phyloP scores from a whole-genome alignment of 2,888 invertebrate species.

The Xylocampa areola region DNA sequence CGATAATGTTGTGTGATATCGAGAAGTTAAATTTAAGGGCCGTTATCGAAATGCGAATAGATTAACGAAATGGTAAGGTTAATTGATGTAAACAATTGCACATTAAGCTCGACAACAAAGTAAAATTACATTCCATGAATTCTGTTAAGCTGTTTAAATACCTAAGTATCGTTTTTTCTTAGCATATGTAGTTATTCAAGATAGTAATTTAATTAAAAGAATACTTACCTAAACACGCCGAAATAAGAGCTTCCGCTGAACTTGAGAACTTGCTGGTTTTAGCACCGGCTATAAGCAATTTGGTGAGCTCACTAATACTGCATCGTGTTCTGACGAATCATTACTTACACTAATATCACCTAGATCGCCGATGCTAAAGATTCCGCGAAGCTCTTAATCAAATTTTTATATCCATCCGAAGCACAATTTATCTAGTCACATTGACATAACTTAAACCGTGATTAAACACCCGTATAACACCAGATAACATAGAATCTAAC shows the following conservation, averaged over 20 bases:
- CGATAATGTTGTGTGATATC: conserved; percentile 52
- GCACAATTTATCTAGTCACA: not conserved
- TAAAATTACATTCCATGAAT: conserved; percentile 34
- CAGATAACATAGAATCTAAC: conserved; percentile 17
- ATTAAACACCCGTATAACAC: conserved; percentile 31
- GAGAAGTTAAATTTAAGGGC: conserved; percentile 42
- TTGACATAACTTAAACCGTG: not conserved
- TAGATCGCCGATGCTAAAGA: too few relatives aligned
- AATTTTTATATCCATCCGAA: too few relatives aligned
- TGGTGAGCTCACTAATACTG: too few relatives aligned
- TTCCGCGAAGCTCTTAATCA: too few relatives aligned
- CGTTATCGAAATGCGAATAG: conserved; percentile 36
- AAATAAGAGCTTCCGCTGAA: too few relatives aligned
- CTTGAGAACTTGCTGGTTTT: too few relatives aligned
- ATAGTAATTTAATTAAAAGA: conserved; percentile 33
- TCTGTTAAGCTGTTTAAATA: conserved; percentile 15
- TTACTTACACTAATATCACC: too few relatives aligned
- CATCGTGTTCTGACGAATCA: too few relatives aligned
- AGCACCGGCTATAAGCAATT: too few relatives aligned
- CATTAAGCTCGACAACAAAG: conserved; percentile 25
- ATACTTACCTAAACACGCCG: conserved; percentile 1
- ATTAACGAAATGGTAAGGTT: conserved; percentile 42
- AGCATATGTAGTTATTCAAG: conserved; percentile 9
- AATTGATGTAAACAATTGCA: conserved; percentile 40
- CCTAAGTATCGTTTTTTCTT: conserved; percentile 11